Evolutionary conservation across 2,888 invertebrate species (phyloP).

Genomic region (Acronicta psi): DNA sequence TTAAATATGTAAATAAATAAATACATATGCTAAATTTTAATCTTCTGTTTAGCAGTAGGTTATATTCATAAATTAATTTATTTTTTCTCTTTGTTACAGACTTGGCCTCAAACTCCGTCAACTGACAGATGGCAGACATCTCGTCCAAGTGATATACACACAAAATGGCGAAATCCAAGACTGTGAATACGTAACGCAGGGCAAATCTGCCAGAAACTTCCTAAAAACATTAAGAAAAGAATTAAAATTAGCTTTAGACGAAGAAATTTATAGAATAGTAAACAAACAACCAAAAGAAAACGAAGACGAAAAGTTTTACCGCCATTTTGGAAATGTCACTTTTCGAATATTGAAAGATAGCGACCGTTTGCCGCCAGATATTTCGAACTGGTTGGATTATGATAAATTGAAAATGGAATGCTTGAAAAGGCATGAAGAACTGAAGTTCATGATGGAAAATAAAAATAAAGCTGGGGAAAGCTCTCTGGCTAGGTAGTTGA

Average conservation of each 20-base stretch:
- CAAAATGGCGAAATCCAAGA: constrained; percentile 89
- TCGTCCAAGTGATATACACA: constrained; percentile 92
- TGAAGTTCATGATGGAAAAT: constrained; percentile 77
- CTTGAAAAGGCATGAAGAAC: constrained; percentile 77
- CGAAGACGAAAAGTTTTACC: constrained; percentile 76
- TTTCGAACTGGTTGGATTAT: constrained; percentile 89
- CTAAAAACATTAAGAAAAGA: constrained; percentile 89
- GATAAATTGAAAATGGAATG: constrained; percentile 89
- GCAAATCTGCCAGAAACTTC: constrained; percentile 88
- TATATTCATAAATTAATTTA: constrained; percentile 16
- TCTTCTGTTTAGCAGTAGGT: too few relatives aligned
- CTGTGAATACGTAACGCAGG: constrained; percentile 91
- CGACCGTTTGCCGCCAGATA: constrained; percentile 82
- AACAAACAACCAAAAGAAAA: constrained; percentile 63
- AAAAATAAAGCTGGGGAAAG: constrained; percentile 72
- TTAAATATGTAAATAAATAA: too few relatives aligned
- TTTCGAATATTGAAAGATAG: constrained; percentile 86
- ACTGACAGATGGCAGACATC: constrained; percentile 91
- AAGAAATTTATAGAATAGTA: constrained; percentile 73
- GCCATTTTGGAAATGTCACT: constrained; percentile 87
- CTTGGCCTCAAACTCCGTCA: constrained; percentile 90
- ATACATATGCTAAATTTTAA: too few relatives aligned
- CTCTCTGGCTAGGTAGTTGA: constrained; percentile 76
- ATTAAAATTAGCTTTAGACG: constrained; percentile 82
- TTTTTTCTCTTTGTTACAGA: constrained; percentile 77